Evolutionary conservation across 2,797 vertebrate genomes (phyloP).

Genomic region (Cichlasoma orientale): DNA sequence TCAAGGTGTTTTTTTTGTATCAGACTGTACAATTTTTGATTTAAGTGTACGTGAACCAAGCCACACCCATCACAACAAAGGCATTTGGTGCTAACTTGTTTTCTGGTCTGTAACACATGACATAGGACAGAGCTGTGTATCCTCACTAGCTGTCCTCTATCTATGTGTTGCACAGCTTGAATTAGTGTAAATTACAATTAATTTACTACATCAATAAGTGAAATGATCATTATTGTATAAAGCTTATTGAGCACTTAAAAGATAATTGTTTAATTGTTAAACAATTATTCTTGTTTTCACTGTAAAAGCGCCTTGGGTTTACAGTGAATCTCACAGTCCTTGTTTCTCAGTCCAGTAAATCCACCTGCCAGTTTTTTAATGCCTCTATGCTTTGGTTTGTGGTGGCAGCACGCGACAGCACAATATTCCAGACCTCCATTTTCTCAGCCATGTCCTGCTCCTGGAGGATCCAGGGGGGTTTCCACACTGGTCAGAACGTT

Average conservation of each 20-base stretch:
- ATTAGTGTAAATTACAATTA: not conserved
- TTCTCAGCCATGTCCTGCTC: conserved; percentile 27
- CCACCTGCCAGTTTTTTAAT: not conserved
- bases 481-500: conserved; percentile 7
- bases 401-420: not conserved
- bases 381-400: not conserved
- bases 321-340: not conserved
- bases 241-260: not conserved
- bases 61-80: not conserved
- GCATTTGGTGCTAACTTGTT: not conserved
- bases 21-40: not conserved
- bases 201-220: not conserved
- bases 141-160: not conserved
- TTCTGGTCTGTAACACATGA: not conserved
- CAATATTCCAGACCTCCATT: not conserved
- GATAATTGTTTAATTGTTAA: conserved; percentile 1
- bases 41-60: not conserved
- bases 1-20: conserved; percentile 70
- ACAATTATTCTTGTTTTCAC: not conserved
- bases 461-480: conserved; percentile 32
- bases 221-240: not conserved
- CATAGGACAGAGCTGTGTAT: not conserved
- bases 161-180: not conserved
- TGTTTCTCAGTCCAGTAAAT: not conserved
- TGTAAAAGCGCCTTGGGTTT: not conserved